Conservation (phyloP, 2,113 vertebrate species). For the Ifrita kowaldi region DNA sequence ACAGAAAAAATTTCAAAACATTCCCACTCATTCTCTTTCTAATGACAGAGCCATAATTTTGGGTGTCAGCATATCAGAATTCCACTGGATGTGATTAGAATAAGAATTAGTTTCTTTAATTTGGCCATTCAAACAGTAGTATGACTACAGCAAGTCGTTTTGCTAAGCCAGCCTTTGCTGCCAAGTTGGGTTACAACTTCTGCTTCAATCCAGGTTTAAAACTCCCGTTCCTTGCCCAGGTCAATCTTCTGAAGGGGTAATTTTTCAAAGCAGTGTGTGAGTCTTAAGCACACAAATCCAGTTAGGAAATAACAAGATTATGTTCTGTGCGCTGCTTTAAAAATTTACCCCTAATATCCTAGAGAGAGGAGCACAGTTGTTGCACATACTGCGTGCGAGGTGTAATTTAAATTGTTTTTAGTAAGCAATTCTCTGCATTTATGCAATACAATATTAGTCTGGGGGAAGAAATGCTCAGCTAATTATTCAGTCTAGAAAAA, state of each 20-base stretch:
- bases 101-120: constrained; percentile 68
- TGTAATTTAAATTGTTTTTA: constrained; percentile 12
- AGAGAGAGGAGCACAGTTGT: neutral
- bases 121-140: constrained; percentile 46
- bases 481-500: constrained; percentile 55
- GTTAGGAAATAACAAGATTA: constrained; percentile 48
- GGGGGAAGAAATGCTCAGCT: neutral
- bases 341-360: constrained; percentile 14
- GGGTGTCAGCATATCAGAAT: constrained; percentile 76
- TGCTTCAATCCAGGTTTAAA: constrained; percentile 29
- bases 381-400: neutral
- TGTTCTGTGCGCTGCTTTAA: constrained; percentile 49
- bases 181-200: constrained; percentile 22
- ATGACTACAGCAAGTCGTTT: constrained; percentile 53
- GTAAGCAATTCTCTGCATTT: constrained; percentile 20
- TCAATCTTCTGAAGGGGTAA: constrained; percentile 39
- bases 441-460: neutral
- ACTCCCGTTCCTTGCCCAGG: neutral
- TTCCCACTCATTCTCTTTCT: constrained; percentile 64
- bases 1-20: constrained; percentile 67
- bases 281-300: constrained; percentile 33
- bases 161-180: constrained; percentile 22
- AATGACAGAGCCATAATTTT: constrained; percentile 79
- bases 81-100: constrained; percentile 68
- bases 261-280: constrained; percentile 27